Evolutionary conservation across 2,888 invertebrate genomes (phyloP).

Genomic region (Ramazzottius varieornatus): DNA sequence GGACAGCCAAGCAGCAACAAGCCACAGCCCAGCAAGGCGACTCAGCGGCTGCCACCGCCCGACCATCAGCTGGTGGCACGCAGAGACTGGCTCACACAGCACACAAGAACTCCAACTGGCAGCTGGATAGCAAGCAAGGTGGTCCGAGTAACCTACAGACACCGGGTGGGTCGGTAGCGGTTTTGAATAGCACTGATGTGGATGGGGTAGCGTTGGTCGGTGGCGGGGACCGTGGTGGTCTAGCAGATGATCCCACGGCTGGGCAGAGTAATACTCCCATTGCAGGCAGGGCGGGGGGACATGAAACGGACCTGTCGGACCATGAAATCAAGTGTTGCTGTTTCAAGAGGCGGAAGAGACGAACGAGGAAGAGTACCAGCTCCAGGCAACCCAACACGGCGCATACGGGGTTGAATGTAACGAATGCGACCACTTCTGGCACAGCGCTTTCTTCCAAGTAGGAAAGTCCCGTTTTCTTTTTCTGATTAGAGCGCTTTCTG

Average conservation of each 20-base stretch:
- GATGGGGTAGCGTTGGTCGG: slow-evolving; percentile 47
- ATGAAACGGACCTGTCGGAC: slow-evolving; percentile 25
- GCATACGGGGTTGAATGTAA: no score
- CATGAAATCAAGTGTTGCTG: background rate
- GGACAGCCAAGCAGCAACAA: slow-evolving; percentile 6
- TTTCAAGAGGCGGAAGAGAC: background rate
- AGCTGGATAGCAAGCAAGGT: background rate
- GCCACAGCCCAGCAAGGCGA: background rate
- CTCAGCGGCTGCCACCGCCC: background rate
- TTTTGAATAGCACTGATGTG: slow-evolving; percentile 89
- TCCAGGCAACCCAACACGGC: no score
- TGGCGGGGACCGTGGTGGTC: no score
- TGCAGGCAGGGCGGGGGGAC: slow-evolving; percentile 70
- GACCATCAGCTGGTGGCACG: background rate
- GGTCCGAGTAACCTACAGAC: background rate
- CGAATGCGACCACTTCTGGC: no score
- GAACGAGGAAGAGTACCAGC: background rate
- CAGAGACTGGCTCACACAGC: background rate
- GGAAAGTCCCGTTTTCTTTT: no score
- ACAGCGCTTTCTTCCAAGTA: no score
- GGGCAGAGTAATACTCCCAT: slow-evolving; percentile 92
- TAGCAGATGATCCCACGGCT: slow-evolving; percentile 85
- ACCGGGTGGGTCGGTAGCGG: slow-evolving; percentile 30
- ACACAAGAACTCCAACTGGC: background rate
- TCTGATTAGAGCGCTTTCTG: no score